These are phyloP conservation scores for Aphelinus certus DNA, from an alignment of 1,140 invertebrate genomes.

Conservation along the genomic window DNA sequence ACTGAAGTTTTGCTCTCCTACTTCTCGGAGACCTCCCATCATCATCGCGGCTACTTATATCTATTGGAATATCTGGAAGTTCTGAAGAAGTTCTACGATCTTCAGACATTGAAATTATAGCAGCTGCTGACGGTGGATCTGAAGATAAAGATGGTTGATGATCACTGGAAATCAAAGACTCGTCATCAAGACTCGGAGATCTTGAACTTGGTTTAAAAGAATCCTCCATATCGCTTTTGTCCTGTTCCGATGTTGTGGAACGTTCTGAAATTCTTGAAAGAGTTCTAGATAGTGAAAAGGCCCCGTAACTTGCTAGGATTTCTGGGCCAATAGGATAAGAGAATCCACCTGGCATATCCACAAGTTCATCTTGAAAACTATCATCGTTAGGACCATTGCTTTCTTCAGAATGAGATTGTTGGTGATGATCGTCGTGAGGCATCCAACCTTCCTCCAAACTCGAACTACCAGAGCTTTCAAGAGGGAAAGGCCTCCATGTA, in stretches of 20 bases:
- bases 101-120: conserved; percentile 71
- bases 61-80: conserved; percentile 82
- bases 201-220: conserved; percentile 83
- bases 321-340: conserved; percentile 76
- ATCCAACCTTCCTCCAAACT: conserved; percentile 84
- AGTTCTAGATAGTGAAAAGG: conserved; percentile 77
- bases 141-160: conserved; percentile 86
- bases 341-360: conserved; percentile 77
- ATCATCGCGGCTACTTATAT: conserved; percentile 64
- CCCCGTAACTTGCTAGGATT: conserved; percentile 74
- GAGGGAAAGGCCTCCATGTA: conserved; percentile 83
- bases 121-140: conserved; percentile 72
- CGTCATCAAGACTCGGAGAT: conserved; percentile 84
- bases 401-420: conserved; percentile 67
- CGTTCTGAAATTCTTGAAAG: conserved; percentile 86
- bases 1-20: conserved; percentile 57
- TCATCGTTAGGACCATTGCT: conserved; percentile 71
- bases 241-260: conserved; percentile 86
- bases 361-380: conserved; percentile 77
- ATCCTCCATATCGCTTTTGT: conserved; percentile 81
- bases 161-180: conserved; percentile 83
- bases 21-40: conserved; percentile 64
- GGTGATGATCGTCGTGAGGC: conserved; percentile 73
- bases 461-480: conserved; percentile 81
- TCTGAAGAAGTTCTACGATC: conserved; percentile 82